These are phyloP conservation scores for Burhinus oedicnemus DNA, from an alignment of 2,113 vertebrate species.

Conservation along the genomic window DNA sequence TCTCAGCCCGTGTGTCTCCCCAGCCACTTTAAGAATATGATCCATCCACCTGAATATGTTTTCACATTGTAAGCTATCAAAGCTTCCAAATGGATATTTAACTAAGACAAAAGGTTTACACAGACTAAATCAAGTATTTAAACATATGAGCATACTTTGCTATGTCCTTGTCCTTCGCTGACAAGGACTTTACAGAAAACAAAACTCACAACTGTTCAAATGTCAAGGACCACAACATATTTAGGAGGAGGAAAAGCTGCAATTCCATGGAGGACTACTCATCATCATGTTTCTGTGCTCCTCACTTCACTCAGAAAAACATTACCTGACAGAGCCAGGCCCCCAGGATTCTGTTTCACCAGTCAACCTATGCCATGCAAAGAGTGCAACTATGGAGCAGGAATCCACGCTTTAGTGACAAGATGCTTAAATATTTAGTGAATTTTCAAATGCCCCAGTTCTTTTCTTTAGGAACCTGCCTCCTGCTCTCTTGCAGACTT, in stretches of 20 bases:
- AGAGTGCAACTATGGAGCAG: neutral
- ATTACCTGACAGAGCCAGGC: neutral
- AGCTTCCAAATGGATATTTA: neutral
- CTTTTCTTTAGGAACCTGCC: neutral
- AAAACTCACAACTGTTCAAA: neutral
- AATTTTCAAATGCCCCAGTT: neutral
- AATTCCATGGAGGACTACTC: neutral
- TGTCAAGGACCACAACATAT: neutral
- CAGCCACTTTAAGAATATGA: neutral
- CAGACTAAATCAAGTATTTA: neutral
- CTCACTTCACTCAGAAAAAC: neutral
- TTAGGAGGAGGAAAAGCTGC: neutral
- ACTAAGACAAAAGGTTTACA: neutral
- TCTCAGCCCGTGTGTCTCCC: neutral
- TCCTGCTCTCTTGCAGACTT: neutral
- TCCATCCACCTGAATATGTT: neutral
- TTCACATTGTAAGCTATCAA: neutral
- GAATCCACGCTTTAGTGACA: neutral
- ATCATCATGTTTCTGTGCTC: neutral
- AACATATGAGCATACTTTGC: neutral
- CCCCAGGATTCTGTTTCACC: neutral
- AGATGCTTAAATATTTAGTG: neutral
- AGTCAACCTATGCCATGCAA: neutral
- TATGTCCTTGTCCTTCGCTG: neutral
- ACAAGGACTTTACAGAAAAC: neutral